Evolutionary conservation across 2,888 invertebrate genomes (phyloP).

Genomic region (Caenorhabditis angaria): DNA sequence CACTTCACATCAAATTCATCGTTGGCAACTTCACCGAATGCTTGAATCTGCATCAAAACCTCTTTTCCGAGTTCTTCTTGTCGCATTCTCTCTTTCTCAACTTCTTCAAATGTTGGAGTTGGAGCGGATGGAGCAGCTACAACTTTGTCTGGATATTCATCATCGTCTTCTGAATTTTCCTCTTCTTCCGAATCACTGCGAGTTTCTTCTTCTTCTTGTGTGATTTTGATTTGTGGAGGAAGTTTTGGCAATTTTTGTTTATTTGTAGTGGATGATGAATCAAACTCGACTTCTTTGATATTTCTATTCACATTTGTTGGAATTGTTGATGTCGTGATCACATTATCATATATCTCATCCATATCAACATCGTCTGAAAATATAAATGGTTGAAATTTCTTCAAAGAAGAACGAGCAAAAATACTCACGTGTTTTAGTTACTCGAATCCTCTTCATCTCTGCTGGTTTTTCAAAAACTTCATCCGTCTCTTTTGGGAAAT

Average conservation of each 20-base stretch:
- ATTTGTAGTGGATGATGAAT: conserved; percentile 23
- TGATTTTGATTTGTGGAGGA: conserved; percentile 50
- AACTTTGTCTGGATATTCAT: conserved; percentile 69
- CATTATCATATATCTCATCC: conserved; percentile 54
- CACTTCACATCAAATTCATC: conserved; percentile 72
- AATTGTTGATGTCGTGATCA: conserved; percentile 9
- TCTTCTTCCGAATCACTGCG: conserved; percentile 58
- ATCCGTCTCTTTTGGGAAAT: conserved; percentile 43
- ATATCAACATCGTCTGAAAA: conserved; percentile 55
- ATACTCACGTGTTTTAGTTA: conserved; percentile 33
- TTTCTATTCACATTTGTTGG: neutral
- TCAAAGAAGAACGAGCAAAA: neutral
- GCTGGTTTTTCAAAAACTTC: conserved; percentile 50
- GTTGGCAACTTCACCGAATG: conserved; percentile 71
- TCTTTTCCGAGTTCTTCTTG: conserved; percentile 65
- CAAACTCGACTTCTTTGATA: conserved; percentile 37
- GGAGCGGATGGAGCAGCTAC: conserved; percentile 69
- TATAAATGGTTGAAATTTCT: neutral
- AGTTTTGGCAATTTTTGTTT: conserved; percentile 15
- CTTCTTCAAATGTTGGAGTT: conserved; percentile 60
- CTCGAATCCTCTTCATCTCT: conserved; percentile 35
- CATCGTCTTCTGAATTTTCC: conserved; percentile 66
- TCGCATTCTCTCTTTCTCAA: conserved; percentile 60
- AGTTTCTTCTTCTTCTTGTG: conserved; percentile 37
- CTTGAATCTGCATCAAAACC: conserved; percentile 60